Evolutionary conservation across 2,888 invertebrate species (phyloP), one percentile per base, ranked within the genome.

Genomic region (Calephelis perditalis): DNA sequence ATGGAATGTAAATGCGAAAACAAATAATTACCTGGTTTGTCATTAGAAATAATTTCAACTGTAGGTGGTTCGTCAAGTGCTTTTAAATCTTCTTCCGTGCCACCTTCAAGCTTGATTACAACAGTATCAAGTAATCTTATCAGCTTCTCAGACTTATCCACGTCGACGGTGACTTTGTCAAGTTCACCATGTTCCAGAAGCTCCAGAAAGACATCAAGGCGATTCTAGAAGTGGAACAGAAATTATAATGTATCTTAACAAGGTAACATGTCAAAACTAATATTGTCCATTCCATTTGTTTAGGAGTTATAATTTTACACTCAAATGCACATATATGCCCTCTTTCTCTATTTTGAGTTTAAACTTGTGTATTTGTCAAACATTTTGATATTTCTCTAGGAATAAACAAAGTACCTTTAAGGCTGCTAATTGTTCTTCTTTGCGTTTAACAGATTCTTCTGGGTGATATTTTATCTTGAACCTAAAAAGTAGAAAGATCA

Each of bases 391-490:
- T 40, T 40, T 8, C 40, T 8, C 40, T 26, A n/a, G 5, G 36
- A 7, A 40, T 49, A 56, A 40, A 40, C 40, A 40, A 40, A 7
- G 37, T 90, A 97, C 97, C 93, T 95, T 95, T 52, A 98, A 88
- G 62, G 96, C 95, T 62, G 91, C 86, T 61, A 95, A 90, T 73
- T 97, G 96, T 76, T 98, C 98, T 15, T 96, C 96, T 82, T 96
- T 97, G 62, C 97, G 92, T 82, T 96, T 97, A 44, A 96, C 93
- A 59, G 97, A 97, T 77, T 99, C 99, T 83, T 98, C 98, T 4
- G 99, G 99, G 84, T 99, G 99, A 79, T 99, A 99, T 91, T 99
- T 99, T 72, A 96, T 94, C 90, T 98, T 98, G 93, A 99, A 99
- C 99, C 99, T 99, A 90, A 63, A 78, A 71, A 69, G 70, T 70